phyloP scores from a whole-genome alignment of 2,888 invertebrate genomes.

The Amaurobius ferox region DNA sequence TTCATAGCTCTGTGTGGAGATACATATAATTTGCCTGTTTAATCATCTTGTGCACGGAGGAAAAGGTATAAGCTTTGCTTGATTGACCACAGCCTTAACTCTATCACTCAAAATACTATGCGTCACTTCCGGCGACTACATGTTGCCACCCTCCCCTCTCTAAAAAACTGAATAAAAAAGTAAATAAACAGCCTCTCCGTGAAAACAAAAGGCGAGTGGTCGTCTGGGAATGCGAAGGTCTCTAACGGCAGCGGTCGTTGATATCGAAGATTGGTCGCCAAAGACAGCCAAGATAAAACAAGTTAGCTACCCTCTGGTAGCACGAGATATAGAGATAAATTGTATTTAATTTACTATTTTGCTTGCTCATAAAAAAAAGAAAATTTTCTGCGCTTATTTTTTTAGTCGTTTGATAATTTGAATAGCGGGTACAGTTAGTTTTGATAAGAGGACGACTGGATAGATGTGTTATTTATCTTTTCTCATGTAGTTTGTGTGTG shows the following conservation, averaged over 20 bases:
- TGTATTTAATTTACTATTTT: too few relatives aligned
- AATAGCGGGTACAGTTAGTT: too few relatives aligned
- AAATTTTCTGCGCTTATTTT: too few relatives aligned
- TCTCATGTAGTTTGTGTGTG: too few relatives aligned
- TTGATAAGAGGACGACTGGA: too few relatives aligned
- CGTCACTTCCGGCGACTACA: background rate
- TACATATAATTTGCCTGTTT: too few relatives aligned
- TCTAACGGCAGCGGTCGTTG: conserved; percentile 62
- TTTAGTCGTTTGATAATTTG: too few relatives aligned
- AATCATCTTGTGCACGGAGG: too few relatives aligned
- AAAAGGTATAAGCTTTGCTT: background rate
- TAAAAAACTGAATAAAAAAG: background rate
- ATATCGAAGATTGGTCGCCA: conserved; percentile 14
- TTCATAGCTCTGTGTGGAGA: too few relatives aligned
- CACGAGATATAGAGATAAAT: background rate
- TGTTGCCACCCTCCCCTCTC: background rate
- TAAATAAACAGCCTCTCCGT: conserved; percentile 28
- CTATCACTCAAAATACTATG: background rate
- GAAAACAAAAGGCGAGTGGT: conserved; percentile 52
- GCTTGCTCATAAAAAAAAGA: too few relatives aligned
- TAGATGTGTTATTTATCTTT: too few relatives aligned
- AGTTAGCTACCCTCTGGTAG: background rate
- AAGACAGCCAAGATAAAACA: background rate
- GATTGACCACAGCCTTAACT: background rate
- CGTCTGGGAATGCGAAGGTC: conserved; percentile 61